Conservation (phyloP, 2,888 invertebrate species). For the Nymphalis c-album region DNA sequence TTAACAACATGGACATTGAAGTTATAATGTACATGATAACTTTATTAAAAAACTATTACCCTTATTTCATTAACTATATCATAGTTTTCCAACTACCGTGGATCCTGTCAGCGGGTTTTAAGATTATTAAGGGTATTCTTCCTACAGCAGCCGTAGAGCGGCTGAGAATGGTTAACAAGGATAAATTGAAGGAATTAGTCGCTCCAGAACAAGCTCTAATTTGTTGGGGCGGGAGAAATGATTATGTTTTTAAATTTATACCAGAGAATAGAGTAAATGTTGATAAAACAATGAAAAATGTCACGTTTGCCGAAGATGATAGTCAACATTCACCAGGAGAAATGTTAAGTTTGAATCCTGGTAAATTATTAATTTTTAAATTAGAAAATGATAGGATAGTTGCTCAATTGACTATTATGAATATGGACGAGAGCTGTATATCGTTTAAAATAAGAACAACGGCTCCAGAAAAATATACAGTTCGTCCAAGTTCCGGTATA, state of each 20-base stretch:
- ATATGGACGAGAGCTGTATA: conserved; percentile 71
- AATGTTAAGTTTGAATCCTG: conserved; percentile 79
- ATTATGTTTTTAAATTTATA: conserved; percentile 84
- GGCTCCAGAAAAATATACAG: conserved; percentile 93
- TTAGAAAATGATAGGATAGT: conserved; percentile 82
- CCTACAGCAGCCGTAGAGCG: conserved; percentile 91
- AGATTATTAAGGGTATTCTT: conserved; percentile 90
- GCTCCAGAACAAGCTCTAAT: conserved; percentile 85
- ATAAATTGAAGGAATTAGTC: conserved; percentile 86
- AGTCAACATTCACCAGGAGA: conserved; percentile 52
- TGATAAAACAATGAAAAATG: conserved; percentile 27
- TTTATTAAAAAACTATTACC: conserved; percentile 91
- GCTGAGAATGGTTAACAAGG: conserved; percentile 89
- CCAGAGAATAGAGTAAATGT: conserved; percentile 72
- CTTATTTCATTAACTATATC: conserved; percentile 90
- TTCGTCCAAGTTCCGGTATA: conserved; percentile 89
- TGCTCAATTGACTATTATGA: conserved; percentile 83
- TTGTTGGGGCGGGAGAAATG: conserved; percentile 88
- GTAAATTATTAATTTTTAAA: conserved; percentile 84
- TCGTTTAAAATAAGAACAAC: conserved; percentile 91
- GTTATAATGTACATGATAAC: conserved; percentile 90
- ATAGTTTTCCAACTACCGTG: conserved; percentile 94
- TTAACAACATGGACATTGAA: conserved; percentile 92
- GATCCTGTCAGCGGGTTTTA: conserved; percentile 93
- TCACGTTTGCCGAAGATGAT: conserved; percentile 35